A percentile compares a stretch with the other conserved stretches of the same genome.
These are phyloP conservation scores for Leptura quadrifasciata DNA, from an alignment of 2,888 invertebrate species.

Conservation along the genomic window DNA sequence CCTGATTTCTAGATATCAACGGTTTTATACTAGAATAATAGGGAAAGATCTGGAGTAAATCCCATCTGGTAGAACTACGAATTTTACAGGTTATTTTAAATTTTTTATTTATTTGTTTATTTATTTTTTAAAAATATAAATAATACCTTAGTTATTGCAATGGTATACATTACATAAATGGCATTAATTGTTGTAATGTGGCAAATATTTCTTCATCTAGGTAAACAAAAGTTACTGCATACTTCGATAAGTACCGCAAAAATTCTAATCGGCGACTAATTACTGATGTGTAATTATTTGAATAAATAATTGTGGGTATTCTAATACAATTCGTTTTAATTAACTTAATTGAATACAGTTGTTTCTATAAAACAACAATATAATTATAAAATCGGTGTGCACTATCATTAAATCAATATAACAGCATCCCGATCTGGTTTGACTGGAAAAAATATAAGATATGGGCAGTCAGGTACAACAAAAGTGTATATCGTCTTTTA, in stretches of 20 bases:
- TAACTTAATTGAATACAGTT: background rate
- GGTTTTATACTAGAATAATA: no score
- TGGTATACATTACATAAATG: no score
- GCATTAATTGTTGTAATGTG: no score
- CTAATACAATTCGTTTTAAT: background rate
- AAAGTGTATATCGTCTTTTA: conserved; percentile 58
- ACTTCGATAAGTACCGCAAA: background rate
- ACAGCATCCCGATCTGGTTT: conserved; percentile 49
- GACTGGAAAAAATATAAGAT: conserved; percentile 58
- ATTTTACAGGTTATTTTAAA: no score
- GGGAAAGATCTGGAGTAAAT: no score
- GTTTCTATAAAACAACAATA: conserved; percentile 21
- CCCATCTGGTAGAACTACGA: no score
- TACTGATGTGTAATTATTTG: background rate
- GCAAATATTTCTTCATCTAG: background rate
- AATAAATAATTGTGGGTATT: background rate
- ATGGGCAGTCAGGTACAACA: conserved; percentile 59
- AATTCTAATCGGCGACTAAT: background rate
- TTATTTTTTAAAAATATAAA: no score
- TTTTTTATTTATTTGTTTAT: no score
- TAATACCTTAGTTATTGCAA: no score
- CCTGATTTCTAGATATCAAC: no score
- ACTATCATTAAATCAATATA: conserved; percentile 45
- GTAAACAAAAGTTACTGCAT: background rate
- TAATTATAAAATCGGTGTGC: conserved; percentile 44